Conservation (phyloP, 2,113 vertebrate genomes). For the Thryonomys swinderianus region DNA sequence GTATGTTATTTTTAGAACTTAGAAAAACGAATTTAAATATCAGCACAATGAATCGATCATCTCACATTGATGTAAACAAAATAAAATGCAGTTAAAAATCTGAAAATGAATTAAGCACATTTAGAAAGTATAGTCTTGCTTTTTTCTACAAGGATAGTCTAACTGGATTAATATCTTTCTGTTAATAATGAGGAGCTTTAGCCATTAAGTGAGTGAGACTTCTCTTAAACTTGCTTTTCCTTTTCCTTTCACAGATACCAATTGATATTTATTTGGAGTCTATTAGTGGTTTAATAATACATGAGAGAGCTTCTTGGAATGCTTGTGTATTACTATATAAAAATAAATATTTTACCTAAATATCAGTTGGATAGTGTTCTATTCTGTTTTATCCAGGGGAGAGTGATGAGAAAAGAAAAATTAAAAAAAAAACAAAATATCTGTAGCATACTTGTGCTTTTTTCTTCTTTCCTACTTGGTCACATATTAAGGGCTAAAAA, state of each 20-base stretch:
- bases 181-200: not conserved
- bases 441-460: not conserved
- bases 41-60: not conserved
- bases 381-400: not conserved
- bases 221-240: not conserved
- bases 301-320: not conserved
- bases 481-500: not conserved
- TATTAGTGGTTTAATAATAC: not conserved
- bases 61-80: not conserved
- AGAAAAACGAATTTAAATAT: slow-evolving; percentile 12
- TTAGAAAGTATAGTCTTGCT: not conserved
- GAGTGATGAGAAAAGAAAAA: too few relatives aligned
- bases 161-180: not conserved
- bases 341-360: not conserved
- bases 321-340: not conserved
- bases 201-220: not conserved
- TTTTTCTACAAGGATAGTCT: not conserved
- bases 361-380: not conserved
- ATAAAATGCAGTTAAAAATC: not conserved
- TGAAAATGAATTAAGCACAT: not conserved
- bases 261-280: not conserved
- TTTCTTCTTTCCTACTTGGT: not conserved
- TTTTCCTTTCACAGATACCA: not conserved
- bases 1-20: slow-evolving; percentile 1
- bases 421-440: not conserved